Evolutionary conservation across 2,113 vertebrate genomes (phyloP), one percentile per base, ranked within the genome.

Genomic region (Cyanistes caeruleus): DNA sequence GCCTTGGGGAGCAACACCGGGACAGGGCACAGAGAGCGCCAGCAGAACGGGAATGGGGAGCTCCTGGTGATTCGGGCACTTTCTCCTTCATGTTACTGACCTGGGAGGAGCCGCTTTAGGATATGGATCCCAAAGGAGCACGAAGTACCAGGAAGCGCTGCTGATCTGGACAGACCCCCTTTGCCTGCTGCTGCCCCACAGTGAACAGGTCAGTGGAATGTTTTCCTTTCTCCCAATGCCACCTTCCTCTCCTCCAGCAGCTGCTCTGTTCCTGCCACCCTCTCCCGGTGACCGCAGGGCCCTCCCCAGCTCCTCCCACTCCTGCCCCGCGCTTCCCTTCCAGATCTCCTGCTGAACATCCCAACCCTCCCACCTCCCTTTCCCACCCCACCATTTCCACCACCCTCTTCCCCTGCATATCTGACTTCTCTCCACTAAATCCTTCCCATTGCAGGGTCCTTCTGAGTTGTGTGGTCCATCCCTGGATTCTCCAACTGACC

Each of bases 41-140:
- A 2, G 33, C 1, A 1, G 25, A 37, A 16, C 2, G 0, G 33
- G 4, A 63, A 1, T 3, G 1, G 16, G 33, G 31, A 72, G 24
- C 21, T 70, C 21, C 52, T 21, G n/a, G 39, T 3, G 10, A 62
- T 13, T 4, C 1, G 21, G 41, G 15, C 16, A 44, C 18, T 14
- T 76, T 58, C 64, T 44, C 58, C 77, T 53, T 48, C 41, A 10
- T 7, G 8, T 15, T 10, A 2, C 33, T 48, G 13, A 19, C 33
- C 51, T 15, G 30, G 12, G 27, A 69, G 67, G 67, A 70, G 9
- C 46, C 3, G 4, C 46, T 21, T 51, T 37, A 37, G 28, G 37
- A 64, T 15, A 33, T 2, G 43, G 62, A 53, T 69, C 30, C 11
- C 0, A 48, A 60, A 39, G 65, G 13, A 75, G 56, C 1, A 4